A percentile compares a stretch with the other conserved stretches of the same genome.
Conservation (phyloP, 2,888 invertebrate species). For the Zeuzera pyrina region DNA sequence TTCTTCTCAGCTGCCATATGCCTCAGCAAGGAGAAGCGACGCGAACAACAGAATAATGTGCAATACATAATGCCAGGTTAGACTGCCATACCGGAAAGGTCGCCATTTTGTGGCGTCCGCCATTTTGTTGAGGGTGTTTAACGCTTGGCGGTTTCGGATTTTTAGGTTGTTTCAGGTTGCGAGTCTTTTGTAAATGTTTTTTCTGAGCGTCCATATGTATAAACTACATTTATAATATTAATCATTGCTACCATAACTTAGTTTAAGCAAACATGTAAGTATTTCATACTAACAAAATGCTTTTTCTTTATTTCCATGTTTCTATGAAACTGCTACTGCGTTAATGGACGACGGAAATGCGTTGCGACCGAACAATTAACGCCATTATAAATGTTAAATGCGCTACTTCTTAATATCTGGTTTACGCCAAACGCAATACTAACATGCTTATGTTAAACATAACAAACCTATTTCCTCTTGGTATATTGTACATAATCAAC, state of each 20-base stretch:
- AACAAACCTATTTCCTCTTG: constrained; percentile 28
- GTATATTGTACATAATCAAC: constrained; percentile 33
- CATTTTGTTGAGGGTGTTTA: constrained; percentile 31
- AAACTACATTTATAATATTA: constrained; percentile 21
- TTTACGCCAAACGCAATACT: constrained; percentile 65
- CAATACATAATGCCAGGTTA: constrained; percentile 93
- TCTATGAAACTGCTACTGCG: constrained; percentile 68
- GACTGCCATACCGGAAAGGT: constrained; percentile 46
- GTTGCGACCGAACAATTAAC: constrained; percentile 56
- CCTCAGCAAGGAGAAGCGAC: constrained; percentile 82
- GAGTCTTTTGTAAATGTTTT: constrained; percentile 29
- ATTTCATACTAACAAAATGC: constrained; percentile 67
- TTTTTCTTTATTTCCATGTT: constrained; percentile 73
- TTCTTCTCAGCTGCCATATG: constrained; percentile 87
- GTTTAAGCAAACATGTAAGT: constrained; percentile 37
- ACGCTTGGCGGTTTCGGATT: constrained; percentile 58
- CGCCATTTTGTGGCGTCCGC: constrained; percentile 34
- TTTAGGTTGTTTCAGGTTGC: constrained; percentile 9
- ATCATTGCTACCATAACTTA: no score
- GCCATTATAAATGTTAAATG: constrained; percentile 41
- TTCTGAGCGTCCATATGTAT: no score
- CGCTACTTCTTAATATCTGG: constrained; percentile 67
- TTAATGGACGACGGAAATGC: constrained; percentile 33
- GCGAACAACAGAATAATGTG: constrained; percentile 83
- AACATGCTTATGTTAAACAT: constrained; percentile 52